Conservation (phyloP, 2,113 vertebrate species). For the Thamnophis sirtalis region DNA sequence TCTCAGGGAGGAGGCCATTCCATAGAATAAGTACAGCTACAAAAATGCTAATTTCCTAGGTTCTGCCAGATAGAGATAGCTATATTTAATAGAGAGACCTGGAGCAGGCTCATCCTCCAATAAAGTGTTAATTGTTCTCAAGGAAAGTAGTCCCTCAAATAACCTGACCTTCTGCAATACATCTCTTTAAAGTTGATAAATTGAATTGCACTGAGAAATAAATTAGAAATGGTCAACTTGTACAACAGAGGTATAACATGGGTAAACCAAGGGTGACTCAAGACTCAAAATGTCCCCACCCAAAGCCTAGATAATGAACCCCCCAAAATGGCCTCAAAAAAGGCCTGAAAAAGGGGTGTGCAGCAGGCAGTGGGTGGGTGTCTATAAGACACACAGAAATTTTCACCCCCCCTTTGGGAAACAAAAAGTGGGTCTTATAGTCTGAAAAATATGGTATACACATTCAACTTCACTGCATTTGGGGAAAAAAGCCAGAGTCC, state of each 20-base stretch:
- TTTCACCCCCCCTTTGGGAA: too few species aligned
- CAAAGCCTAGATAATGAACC: too few species aligned
- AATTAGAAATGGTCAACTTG: background rate
- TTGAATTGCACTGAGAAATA: background rate
- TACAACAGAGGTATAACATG: background rate
- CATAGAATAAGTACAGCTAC: background rate
- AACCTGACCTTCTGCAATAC: background rate
- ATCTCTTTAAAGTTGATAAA: background rate
- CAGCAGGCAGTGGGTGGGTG: too few species aligned
- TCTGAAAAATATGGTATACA: too few species aligned
- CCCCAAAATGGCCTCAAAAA: too few species aligned
- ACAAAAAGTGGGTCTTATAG: too few species aligned
- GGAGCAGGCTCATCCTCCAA: background rate
- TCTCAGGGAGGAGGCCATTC: background rate
- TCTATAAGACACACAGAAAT: too few species aligned
- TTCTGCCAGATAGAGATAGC: background rate
- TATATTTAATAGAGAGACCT: background rate
- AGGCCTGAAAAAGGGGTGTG: too few species aligned
- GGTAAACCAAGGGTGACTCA: background rate
- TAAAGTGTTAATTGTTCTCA: background rate
- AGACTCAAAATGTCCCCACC: too few species aligned
- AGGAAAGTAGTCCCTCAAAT: background rate
- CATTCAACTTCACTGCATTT: too few species aligned
- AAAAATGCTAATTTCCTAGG: background rate
- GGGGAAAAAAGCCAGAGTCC: too few species aligned